Evolutionary conservation across 2,888 invertebrate genomes (phyloP).

Genomic region (Phymatocera aterrima): DNA sequence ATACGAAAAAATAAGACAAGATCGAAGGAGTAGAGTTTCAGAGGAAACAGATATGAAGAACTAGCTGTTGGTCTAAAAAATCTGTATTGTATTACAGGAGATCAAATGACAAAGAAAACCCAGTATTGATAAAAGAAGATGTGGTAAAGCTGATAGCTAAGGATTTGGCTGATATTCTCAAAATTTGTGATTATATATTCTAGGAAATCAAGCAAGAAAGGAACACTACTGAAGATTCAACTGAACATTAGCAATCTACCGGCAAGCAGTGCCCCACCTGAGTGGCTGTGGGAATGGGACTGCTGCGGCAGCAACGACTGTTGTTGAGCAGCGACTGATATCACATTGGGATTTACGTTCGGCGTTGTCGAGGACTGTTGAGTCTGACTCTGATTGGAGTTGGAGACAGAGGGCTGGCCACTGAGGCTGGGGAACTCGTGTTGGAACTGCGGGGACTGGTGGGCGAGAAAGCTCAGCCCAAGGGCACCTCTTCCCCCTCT

Average conservation of each 20-base stretch:
- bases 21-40: neutral
- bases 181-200: neutral
- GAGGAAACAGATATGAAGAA: neutral
- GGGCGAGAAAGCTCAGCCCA: constrained; percentile 75
- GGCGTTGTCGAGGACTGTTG: constrained; percentile 65
- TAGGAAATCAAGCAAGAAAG: constrained; percentile 23
- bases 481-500: constrained; percentile 76
- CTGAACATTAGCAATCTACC: constrained; percentile 58
- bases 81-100: neutral
- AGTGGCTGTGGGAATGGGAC: constrained; percentile 71
- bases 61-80: neutral
- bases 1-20: neutral
- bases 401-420: constrained; percentile 66
- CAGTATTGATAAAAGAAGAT: neutral
- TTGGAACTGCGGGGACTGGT: constrained; percentile 93
- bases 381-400: constrained; percentile 67
- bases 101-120: neutral
- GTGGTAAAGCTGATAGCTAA: neutral
- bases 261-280: constrained; percentile 66
- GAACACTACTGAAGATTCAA: constrained; percentile 49
- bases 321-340: constrained; percentile 65
- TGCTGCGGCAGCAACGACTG: constrained; percentile 73
- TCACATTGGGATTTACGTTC: constrained; percentile 64
- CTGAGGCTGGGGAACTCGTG: constrained; percentile 95
- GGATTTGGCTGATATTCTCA: neutral